Conservation (phyloP, 1,140 invertebrate genomes). For the Drosophila hydei region DNA sequence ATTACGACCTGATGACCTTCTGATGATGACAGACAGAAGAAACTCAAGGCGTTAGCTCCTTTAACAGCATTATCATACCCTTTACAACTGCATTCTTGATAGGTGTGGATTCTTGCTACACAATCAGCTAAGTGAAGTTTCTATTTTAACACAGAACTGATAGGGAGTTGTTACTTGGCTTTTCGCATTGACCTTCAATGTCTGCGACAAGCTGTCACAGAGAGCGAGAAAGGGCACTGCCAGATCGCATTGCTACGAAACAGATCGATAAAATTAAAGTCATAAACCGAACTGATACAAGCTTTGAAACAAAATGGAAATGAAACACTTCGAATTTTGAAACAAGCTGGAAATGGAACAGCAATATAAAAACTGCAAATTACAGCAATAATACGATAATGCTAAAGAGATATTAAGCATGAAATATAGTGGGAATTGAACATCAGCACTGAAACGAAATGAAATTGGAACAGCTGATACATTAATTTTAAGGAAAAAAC, state of each 20-base stretch:
- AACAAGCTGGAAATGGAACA: background rate
- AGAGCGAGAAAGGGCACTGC: too few species aligned
- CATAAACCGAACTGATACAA: too few species aligned
- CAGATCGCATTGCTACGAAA: too few species aligned
- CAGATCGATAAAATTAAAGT: too few species aligned
- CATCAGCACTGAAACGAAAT: background rate
- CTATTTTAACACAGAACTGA: background rate
- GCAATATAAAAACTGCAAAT: background rate
- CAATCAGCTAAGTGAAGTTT: background rate
- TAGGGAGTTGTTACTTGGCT: background rate
- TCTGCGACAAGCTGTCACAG: too few species aligned
- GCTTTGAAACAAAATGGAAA: background rate
- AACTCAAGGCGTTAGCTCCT: too few species aligned
- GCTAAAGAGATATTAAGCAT: too few species aligned
- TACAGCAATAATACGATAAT: too few species aligned
- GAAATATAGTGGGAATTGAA: background rate
- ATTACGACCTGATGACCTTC: too few species aligned
- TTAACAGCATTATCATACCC: background rate
- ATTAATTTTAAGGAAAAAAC: too few species aligned
- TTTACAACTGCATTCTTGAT: background rate
- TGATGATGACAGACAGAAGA: too few species aligned
- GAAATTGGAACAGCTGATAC: constrained; percentile 11
- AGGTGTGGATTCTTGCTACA: background rate
- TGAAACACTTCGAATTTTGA: too few species aligned
- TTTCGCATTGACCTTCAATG: background rate